phyloP scores from a whole-genome alignment of 2,113 vertebrate genomes.

The Lampris incognitus region DNA sequence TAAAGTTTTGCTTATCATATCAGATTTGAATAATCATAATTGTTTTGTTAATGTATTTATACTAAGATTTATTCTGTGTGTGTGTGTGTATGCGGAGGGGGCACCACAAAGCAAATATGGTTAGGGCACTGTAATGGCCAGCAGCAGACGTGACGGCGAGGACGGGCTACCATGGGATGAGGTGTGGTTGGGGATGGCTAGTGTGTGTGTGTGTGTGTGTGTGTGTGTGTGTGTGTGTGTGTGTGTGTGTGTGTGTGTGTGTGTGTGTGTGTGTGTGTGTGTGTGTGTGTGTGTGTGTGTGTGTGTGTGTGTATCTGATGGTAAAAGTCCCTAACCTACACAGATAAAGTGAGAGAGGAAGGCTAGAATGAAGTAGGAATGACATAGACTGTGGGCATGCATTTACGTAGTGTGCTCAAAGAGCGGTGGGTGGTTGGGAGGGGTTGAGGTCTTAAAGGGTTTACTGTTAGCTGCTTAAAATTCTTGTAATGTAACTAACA shows the following conservation, averaged over 20 bases:
- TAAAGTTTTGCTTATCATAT: too few relatives aligned
- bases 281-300: slow-evolving; percentile 32
- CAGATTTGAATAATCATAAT: too few relatives aligned
- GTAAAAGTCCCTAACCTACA: too few relatives aligned
- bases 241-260: slow-evolving; percentile 22
- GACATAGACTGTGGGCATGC: too few relatives aligned
- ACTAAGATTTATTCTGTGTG: too few relatives aligned
- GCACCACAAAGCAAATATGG: too few relatives aligned
- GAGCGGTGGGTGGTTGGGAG: slow-evolving; percentile 9
- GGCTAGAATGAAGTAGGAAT: too few relatives aligned
- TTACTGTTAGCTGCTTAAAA: slow-evolving; percentile 86
- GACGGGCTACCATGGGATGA: not conserved
- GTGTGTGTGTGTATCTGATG: not conserved
- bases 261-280: slow-evolving; percentile 12
- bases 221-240: slow-evolving; percentile 32
- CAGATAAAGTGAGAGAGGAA: too few relatives aligned
- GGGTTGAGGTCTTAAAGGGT: slow-evolving; percentile 76
- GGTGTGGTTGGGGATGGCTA: slow-evolving; percentile 31
- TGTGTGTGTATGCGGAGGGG: too few relatives aligned
- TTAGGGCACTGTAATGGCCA: too few relatives aligned
- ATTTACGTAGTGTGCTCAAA: too few relatives aligned
- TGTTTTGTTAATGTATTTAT: too few relatives aligned
- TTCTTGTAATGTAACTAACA: slow-evolving; percentile 82
- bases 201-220: slow-evolving; percentile 12
- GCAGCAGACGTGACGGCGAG: slow-evolving; percentile 12